Evolutionary conservation across 2,888 invertebrate species (phyloP), one percentile per base, ranked within the genome.

Genomic region (Aradus depressus): DNA sequence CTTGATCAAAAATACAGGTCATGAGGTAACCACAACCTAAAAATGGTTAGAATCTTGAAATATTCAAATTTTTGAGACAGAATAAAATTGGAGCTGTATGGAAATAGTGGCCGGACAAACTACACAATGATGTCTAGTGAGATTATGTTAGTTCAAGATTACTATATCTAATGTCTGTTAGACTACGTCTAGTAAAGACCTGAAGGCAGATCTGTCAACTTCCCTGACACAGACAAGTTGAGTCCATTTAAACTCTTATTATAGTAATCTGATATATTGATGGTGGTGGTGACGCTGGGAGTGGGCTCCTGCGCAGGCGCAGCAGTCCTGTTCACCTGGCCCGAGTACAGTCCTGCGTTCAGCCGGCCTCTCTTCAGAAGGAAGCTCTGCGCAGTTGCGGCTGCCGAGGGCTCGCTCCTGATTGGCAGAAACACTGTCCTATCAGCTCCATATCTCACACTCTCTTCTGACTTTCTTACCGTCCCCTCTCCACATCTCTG

Each of bases 331-430:
- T 54, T 47, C 26, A 72, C 68, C 52, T 73, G 71, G 2, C 80
- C 80, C 3, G 79, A 76, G 61, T 81, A 81, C 60, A 80, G 71
- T 1, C 79, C 80, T 31, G 79, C 76, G 59, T 77, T 79, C 26
- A 45, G 32, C 56, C 75, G 75, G 3, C 79, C 79, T 38, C 79
- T 68, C 62, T 77, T 78, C 28, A 79, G 72, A 32, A 79, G 65
- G 65, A 80, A 80, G 44, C 68, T 65, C 38, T 60, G 60, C n/a
- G n/a, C n/a, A 10, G 55, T 37, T 10, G 60, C 54, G 5, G 52
- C 44, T 2, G 56, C 48, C 12, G 51, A 45, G 6, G 53, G 50
- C 14, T 56, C 51, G 2, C 58, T 53, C 16, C 52, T 58, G 4
- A 53, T 49, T 4, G 60, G 60, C 10, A 60, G 52, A 44, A 60